Conservation (phyloP, 2,797 vertebrate species). For the Buphagus erythrorhynchus region DNA sequence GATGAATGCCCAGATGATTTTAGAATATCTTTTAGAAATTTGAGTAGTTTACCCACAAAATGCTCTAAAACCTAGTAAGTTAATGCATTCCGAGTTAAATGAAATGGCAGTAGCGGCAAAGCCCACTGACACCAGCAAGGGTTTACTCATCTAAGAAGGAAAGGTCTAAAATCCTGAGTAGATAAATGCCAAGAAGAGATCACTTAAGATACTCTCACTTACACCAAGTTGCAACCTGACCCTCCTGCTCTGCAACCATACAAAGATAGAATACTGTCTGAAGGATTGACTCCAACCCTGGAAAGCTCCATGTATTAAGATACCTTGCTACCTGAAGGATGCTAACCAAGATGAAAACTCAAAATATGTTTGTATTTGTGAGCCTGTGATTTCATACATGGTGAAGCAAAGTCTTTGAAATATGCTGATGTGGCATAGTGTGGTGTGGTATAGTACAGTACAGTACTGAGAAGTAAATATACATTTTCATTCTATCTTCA, state of each 20-base stretch:
- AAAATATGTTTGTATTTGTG: neutral
- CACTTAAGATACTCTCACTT: neutral
- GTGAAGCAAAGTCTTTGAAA: neutral
- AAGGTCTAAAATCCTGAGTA: neutral
- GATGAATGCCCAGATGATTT: neutral
- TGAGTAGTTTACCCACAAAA: neutral
- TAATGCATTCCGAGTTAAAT: neutral
- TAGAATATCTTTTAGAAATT: constrained; percentile 5
- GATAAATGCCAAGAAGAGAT: neutral
- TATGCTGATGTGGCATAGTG: neutral
- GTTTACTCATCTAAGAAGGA: neutral
- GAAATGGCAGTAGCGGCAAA: neutral
- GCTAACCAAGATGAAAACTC: neutral
- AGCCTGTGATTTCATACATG: neutral
- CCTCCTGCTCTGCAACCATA: neutral
- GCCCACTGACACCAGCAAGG: neutral
- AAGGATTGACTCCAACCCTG: neutral
- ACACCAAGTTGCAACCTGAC: neutral
- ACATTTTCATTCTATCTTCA: neutral
- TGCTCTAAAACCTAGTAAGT: neutral
- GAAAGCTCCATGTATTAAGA: neutral
- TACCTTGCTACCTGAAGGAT: neutral
- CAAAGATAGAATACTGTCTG: neutral
- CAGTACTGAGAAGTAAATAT: neutral
- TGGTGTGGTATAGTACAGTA: no score